Evolutionary conservation across 2,888 invertebrate species (phyloP), one percentile per base, ranked within the genome.

Genomic region (Amiota mariae): DNA sequence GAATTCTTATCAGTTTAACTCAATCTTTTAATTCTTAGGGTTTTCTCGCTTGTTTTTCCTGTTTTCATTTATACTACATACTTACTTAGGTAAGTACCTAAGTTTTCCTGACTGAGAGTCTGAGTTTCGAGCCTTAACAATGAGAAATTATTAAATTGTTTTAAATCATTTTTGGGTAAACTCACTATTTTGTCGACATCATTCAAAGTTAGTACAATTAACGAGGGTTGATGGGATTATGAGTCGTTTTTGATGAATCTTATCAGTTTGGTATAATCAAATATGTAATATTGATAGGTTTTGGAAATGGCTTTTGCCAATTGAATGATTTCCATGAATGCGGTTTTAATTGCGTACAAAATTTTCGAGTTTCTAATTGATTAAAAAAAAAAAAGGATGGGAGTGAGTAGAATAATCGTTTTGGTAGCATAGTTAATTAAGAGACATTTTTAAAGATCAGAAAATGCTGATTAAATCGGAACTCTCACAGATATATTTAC

Each of bases 71-170:
- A 36, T 36, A n/a, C n/a, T n/a, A n/a, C n/a, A n/a, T n/a, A 36
- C 36, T 78, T 78, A 82, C 82, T 84, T 85, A 86, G n/a, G n/a
- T 86, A 82, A 84, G 85, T 81, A n/a, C n/a, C n/a, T n/a, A n/a
- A n/a, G n/a, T 79, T 78, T 77, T 77, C 36, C 36, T 36, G 0
- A 36, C 36, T 36, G 75, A 81, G 78, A 48, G n/a, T 11, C 46
- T 64, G 64, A 18, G 13, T 51, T 78, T 80, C 77, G 77, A 76
- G 79, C 67, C 48, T n/a, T 66, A 84, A 86, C 87, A 86, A 86
- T 86, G 82, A 78, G 75, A 81, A 84, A 86, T 85, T 86, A 85
- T 86, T 85, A 85, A 79, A 76, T 86, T 82, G 79, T 77, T 83
- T 85, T 84, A 85, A 85, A 85, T 84, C 86, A 84, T 85, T 85